A percentile compares a stretch with the other conserved stretches of the same genome.
Evolutionary conservation across 2,797 vertebrate genomes (phyloP).

Genomic region (Yasuhikotakia modesta): DNA sequence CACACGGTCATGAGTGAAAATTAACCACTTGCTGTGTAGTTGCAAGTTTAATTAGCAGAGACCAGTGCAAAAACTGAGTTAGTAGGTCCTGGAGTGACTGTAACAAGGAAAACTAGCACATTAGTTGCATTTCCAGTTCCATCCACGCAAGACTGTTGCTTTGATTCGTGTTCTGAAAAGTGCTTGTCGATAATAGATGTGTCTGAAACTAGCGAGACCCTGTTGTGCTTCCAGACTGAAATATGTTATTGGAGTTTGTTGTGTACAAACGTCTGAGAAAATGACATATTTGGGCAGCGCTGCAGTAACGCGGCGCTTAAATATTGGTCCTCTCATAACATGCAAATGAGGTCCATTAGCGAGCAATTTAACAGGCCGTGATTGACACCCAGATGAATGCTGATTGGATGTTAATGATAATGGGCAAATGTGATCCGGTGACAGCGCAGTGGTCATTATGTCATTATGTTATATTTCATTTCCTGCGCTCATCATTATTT

Average conservation of each 20-base stretch:
- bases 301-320: slow-evolving; percentile 6
- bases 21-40: slow-evolving; percentile 2
- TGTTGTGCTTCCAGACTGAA: not conserved
- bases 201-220: slow-evolving; percentile 3
- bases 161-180: not conserved
- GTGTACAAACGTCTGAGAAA: slow-evolving; percentile 23
- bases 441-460: not conserved
- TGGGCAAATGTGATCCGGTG: not conserved
- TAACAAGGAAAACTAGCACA: not conserved
- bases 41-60: not conserved
- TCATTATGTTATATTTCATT: not conserved
- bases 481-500: not conserved
- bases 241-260: slow-evolving; percentile 20
- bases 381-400: not conserved
- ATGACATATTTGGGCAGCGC: slow-evolving; percentile 19
- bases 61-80: not conserved
- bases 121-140: not conserved
- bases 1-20: not conserved
- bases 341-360: not conserved
- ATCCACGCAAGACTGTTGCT: not conserved
- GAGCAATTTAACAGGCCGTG: not conserved
- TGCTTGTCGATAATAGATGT: slow-evolving; percentile 17
- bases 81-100: not conserved
- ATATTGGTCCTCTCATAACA: not conserved
- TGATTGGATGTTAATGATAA: slow-evolving; percentile 1